Base-by-base conservation (phyloP, 2,113 vertebrate species). In the Oceanodroma tethys region DNA sequence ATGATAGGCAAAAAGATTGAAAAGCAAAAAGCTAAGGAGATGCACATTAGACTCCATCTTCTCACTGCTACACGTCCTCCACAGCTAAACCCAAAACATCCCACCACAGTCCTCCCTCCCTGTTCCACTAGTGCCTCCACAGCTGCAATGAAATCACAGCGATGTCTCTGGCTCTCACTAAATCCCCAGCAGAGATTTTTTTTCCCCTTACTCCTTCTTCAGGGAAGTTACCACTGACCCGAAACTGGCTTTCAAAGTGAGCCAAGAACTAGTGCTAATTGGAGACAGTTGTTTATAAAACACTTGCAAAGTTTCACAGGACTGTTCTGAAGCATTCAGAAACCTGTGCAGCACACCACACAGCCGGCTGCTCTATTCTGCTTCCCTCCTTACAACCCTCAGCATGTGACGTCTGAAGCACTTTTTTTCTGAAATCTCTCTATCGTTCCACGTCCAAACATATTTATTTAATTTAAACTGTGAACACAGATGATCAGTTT, bases 401-500 rank as follows among this genome's bases (percentile, higher is more conserved):
- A 84, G 56, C 38, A 38, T 26, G 15, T 45, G 56, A 40, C 48
- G 6, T 60, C 75, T 83, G 55, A 86, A 58, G 30, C 14, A 30
- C 11, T 36, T 88, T 38, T 56, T 68, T 74, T 65, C 59, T 79
- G 53, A 87, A 79, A 83, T 59, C 72, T 78, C 63, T 81, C 66
- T 55, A 18, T 53, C 12, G 1, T 70, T 91, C 36, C 40, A 75
- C 25, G 7, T 66, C n/a, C 25, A 72, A 87, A 76, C 21, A 40
- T 52, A 89, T 70, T 52, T 78, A 56, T 86, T 95, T 94, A 74
- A 95, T 88, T 75, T 95, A 68, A 96, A 56, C 62, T 87, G 80
- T 90, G 59, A 95, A 93, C 9, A 30, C 34, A 86, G 43, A 66
- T 84, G 83, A 96, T 65, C 43, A 72, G 11, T 45, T 94, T 95